phyloP scores from a whole-genome alignment of 37 sponge, comb jelly and placozoan species.

The Geodia barretti region DNA sequence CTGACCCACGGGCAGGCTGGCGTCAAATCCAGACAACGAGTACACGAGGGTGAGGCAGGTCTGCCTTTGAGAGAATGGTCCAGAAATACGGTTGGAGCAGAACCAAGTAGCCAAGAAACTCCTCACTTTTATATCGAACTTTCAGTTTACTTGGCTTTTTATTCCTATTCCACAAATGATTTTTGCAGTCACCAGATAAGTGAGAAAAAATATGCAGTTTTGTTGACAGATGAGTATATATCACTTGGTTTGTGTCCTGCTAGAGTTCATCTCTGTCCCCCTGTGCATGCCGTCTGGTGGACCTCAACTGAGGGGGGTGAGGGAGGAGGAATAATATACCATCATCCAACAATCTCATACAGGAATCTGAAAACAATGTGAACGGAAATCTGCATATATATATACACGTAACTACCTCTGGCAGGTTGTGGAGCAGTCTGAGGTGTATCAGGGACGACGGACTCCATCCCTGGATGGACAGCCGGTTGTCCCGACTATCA shows the following conservation, averaged over 20 bases:
- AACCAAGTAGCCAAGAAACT: not conserved
- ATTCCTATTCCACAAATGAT: not conserved
- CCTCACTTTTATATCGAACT: not conserved
- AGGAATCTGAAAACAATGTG: too few relatives aligned
- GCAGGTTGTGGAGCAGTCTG: slow-evolving; percentile 37
- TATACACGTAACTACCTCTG: slow-evolving; percentile 12
- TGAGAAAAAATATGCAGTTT: not conserved
- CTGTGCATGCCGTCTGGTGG: too few relatives aligned
- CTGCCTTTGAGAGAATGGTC: slow-evolving; percentile 79
- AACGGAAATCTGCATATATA: not conserved
- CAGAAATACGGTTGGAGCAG: slow-evolving; percentile 79
- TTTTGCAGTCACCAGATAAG: too few relatives aligned
- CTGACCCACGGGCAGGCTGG: slow-evolving; percentile 67
- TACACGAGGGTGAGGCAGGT: slow-evolving; percentile 74
- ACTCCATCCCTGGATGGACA: slow-evolving; percentile 67
- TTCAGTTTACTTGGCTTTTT: not conserved
- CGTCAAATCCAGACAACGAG: slow-evolving; percentile 16
- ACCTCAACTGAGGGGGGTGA: too few relatives aligned
- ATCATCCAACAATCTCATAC: too few relatives aligned
- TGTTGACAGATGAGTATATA: too few relatives aligned
- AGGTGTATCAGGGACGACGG: slow-evolving; percentile 30
- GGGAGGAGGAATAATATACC: too few relatives aligned
- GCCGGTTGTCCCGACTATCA: slow-evolving; percentile 41
- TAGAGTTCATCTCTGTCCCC: too few relatives aligned
- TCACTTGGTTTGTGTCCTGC: too few relatives aligned